Evolutionary conservation across 1,140 invertebrate genomes (phyloP).

Genomic region (Bacillus rossius): DNA sequence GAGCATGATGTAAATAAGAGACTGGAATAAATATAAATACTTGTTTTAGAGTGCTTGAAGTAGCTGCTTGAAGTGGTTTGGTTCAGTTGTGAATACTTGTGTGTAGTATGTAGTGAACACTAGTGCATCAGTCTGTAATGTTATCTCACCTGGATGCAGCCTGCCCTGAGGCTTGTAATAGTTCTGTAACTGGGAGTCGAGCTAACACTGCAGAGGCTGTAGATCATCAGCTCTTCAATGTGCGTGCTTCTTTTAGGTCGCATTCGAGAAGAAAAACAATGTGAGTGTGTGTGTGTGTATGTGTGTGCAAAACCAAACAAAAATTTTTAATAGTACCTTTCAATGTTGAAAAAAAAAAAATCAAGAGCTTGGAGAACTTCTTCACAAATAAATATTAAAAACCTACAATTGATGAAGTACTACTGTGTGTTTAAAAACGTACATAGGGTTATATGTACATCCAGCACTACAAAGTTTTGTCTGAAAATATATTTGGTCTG

Average conservation of each 20-base stretch:
- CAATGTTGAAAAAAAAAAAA: constrained; percentile 16
- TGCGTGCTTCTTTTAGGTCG: constrained; percentile 15
- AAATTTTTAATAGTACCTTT: constrained; percentile 13
- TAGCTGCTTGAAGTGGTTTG: no score
- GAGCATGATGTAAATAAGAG: no score
- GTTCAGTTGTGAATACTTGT: no score
- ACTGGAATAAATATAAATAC: no score
- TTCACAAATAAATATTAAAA: constrained; percentile 13
- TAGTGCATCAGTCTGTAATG: no score
- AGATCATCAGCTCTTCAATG: constrained; percentile 16
- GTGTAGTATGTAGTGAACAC: no score
- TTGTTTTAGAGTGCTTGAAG: no score
- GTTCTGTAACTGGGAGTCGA: no score
- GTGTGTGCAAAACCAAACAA: not conserved
- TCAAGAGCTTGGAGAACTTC: constrained; percentile 15
- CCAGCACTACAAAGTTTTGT: constrained; percentile 16
- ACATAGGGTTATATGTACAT: constrained; percentile 15
- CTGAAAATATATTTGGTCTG: constrained; percentile 11
- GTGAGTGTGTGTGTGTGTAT: no score
- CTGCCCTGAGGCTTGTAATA: no score
- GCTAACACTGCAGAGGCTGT: constrained; percentile 5
- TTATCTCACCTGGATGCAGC: no score
- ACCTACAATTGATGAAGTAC: no score
- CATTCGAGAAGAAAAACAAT: constrained; percentile 9
- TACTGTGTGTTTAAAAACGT: constrained; percentile 10